Conservation (phyloP, 2,797 vertebrate genomes). For the Coluber constrictor region DNA sequence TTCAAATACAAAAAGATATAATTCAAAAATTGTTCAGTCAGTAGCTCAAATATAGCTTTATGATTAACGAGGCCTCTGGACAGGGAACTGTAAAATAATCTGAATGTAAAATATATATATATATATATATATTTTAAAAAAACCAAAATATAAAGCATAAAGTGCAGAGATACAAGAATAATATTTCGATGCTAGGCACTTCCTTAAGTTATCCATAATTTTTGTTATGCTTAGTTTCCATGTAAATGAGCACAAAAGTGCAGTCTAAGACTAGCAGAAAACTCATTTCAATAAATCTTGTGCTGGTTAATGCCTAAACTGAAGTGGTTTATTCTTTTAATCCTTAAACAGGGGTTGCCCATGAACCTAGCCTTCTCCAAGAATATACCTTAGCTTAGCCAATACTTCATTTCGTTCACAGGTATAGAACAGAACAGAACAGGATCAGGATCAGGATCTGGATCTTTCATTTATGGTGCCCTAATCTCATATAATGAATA, state of each 20-base stretch:
- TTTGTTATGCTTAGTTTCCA: not conserved
- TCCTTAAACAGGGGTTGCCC: not conserved
- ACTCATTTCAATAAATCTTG: not conserved
- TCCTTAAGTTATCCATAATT: not conserved
- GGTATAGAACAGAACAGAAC: not conserved
- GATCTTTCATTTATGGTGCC: not conserved
- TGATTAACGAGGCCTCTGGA: not conserved
- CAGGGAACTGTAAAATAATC: not conserved
- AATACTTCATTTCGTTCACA: not conserved
- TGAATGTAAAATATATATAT: not conserved
- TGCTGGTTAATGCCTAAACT: not conserved
- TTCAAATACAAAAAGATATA: not conserved
- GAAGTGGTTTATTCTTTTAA: not conserved
- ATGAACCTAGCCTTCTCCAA: not conserved
- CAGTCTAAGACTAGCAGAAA: not conserved
- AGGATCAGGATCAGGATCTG: too few relatives aligned
- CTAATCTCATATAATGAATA: not conserved
- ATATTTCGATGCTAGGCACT: not conserved
- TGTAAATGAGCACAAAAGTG: not conserved
- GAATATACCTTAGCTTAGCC: not conserved
- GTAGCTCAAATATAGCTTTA: not conserved
- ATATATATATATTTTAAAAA: not conserved
- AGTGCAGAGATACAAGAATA: not conserved
- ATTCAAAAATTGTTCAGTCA: not conserved
- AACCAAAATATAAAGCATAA: not conserved